phyloP scores from a whole-genome alignment of 1,140 invertebrate species.

The Papilio aristodemus region DNA sequence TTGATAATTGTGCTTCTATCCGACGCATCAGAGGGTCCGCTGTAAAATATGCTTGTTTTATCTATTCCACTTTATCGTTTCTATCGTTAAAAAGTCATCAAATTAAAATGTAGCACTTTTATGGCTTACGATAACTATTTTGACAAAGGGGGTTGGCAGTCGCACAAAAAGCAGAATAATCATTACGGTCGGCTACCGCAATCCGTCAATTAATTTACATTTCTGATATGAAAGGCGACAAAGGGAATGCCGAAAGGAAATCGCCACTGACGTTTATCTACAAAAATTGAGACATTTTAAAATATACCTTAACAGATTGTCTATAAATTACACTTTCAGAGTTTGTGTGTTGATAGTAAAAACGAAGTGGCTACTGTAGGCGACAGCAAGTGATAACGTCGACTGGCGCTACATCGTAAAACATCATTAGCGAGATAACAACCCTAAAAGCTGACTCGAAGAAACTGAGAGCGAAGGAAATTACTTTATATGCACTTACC shows the following conservation, averaged over 20 bases:
- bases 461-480: slow-evolving; percentile 57
- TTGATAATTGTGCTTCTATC: slow-evolving; percentile 27
- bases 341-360: slow-evolving; percentile 35
- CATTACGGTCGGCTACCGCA: slow-evolving; percentile 63
- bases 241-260: slow-evolving; percentile 61
- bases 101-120: slow-evolving; percentile 48
- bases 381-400: slow-evolving; percentile 65
- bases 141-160: slow-evolving; percentile 69
- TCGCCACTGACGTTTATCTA: slow-evolving; percentile 60
- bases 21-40: slow-evolving; percentile 20
- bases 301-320: slow-evolving; percentile 17
- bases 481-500: slow-evolving; percentile 41
- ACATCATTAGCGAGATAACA: slow-evolving; percentile 78
- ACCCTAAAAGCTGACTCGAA: slow-evolving; percentile 69
- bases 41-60: slow-evolving; percentile 23
- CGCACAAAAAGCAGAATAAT: slow-evolving; percentile 68
- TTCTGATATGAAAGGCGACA: slow-evolving; percentile 72
- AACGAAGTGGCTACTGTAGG: slow-evolving; percentile 69
- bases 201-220: slow-evolving; percentile 77
- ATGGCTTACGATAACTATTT: slow-evolving; percentile 59
- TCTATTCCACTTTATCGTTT: slow-evolving; percentile 25
- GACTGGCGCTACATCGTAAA: slow-evolving; percentile 70
- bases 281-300: slow-evolving; percentile 27
- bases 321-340: neutral
- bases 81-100: slow-evolving; percentile 25